A percentile compares a stretch with the other conserved stretches of the same genome.
Conservation (phyloP, 2,113 vertebrate species). For the Seriola quinqueradiata region DNA sequence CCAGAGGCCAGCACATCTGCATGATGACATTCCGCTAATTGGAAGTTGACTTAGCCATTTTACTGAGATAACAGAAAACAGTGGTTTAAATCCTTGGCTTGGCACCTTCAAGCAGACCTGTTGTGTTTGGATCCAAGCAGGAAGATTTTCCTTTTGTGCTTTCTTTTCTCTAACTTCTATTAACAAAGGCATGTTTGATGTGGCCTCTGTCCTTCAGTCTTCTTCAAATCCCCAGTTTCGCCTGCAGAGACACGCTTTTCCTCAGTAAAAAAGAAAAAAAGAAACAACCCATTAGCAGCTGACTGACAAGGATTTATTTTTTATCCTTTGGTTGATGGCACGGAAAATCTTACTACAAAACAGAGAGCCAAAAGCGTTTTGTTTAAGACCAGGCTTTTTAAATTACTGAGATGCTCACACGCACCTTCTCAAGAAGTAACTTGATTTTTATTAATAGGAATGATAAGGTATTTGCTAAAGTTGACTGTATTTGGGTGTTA, state of each 20-base stretch:
- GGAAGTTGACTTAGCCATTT: constrained; percentile 14
- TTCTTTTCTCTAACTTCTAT: constrained; percentile 14
- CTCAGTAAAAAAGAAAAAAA: background rate
- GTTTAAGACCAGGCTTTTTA: background rate
- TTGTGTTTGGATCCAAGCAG: background rate
- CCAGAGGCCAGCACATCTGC: background rate
- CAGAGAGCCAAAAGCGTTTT: background rate
- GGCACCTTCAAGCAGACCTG: constrained; percentile 5
- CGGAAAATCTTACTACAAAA: background rate
- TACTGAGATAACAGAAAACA: constrained; percentile 4
- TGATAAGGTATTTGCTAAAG: background rate
- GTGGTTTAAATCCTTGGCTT: background rate
- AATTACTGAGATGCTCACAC: background rate
- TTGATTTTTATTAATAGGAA: background rate
- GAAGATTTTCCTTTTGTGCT: background rate
- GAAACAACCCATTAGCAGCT: constrained; percentile 28
- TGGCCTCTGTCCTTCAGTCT: constrained; percentile 26
- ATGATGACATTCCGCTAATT: constrained; percentile 22
- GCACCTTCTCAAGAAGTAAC: background rate
- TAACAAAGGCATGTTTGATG: constrained; percentile 31
- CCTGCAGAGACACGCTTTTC: background rate
- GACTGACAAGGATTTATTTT: constrained; percentile 21
- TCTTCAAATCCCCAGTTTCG: constrained; percentile 22
- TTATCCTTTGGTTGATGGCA: background rate
- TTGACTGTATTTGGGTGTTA: too few relatives aligned